Evolutionary conservation across 2,888 invertebrate genomes (phyloP).

Genomic region (Drosophila histrio): DNA sequence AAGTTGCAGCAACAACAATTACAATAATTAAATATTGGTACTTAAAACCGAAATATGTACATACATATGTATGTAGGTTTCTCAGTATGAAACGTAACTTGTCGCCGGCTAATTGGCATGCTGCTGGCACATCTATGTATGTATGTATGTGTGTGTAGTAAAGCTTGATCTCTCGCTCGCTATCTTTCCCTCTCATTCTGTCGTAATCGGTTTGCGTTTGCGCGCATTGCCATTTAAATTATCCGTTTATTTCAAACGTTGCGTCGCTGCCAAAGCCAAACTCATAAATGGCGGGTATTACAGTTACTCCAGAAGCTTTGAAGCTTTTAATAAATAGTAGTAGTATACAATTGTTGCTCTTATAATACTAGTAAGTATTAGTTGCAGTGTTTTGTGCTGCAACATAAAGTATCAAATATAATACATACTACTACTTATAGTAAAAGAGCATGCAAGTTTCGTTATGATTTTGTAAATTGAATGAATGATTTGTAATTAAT

Average conservation of each 20-base stretch:
- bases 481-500: constrained; percentile 56
- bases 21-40: constrained; percentile 35
- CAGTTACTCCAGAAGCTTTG: constrained; percentile 18
- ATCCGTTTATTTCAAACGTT: constrained; percentile 36
- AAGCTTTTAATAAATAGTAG: too few relatives aligned
- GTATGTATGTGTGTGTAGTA: neutral
- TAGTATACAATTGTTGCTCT: neutral
- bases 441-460: constrained; percentile 33
- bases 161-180: neutral
- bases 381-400: neutral
- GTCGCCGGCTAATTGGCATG: constrained; percentile 63
- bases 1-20: constrained; percentile 37
- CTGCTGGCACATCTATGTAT: constrained; percentile 36
- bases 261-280: constrained; percentile 17
- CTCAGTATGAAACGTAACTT: constrained; percentile 37
- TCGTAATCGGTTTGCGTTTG: constrained; percentile 70
- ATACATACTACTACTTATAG: too few relatives aligned
- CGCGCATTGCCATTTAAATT: constrained; percentile 66
- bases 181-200: constrained; percentile 7
- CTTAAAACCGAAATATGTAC: neutral
- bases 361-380: neutral
- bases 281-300: constrained; percentile 11
- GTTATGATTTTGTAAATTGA: constrained; percentile 27
- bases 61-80: constrained; percentile 16
- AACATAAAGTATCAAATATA: neutral